Evolutionary conservation across 2,113 vertebrate species (phyloP), one percentile per base, ranked within the genome.

Genomic region (Mus pahari): DNA sequence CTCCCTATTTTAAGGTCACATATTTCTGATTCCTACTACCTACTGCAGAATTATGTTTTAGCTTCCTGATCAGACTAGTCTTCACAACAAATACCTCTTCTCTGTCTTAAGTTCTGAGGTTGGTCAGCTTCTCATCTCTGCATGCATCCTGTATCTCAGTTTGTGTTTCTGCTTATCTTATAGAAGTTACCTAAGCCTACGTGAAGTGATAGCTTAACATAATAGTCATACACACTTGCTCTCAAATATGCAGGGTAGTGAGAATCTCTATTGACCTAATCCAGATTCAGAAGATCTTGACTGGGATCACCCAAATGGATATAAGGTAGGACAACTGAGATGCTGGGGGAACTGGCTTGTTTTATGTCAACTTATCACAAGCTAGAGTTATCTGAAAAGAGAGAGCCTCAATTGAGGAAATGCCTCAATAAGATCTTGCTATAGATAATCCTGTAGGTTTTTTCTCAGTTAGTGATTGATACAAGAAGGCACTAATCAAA

Each of bases 41-140:
- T 88, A 70, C 70, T 42, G 42, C 24, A 68, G 62, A 92, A 60
- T 73, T 91, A 60, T 78, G 86, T 58, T 39, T 94, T 92, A 74
- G 16, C 58, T 62, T 91, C 74, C 16, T 31, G 24, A 53, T 92
- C 45, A 64, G 64, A 77, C 50, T 81, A n/a, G 28, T 89, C n/a
- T 84, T 94, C 36, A 8, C 58, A 81, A 42, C 45, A 73, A 60
- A n/a, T 64, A n/a, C 42, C 45, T 78, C 58, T 90, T 73, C 42
- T 70, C 33, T 86, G 19, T 83, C 70, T 73, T 68, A 88, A 90
- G 89, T 31, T 70, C 86, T 71, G 16, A 64, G 77, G 26, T 55
- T 53, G 13, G n/a, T 31, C 28, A 81, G 36, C 81, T 70, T 90
- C 9, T 26, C 3, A 73, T 7, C 36, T 92, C 92, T n/a, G n/a